Evolutionary conservation across 2,797 vertebrate species (phyloP), one percentile per base, ranked within the genome.

Genomic region (Phataginus tetradactyla): DNA sequence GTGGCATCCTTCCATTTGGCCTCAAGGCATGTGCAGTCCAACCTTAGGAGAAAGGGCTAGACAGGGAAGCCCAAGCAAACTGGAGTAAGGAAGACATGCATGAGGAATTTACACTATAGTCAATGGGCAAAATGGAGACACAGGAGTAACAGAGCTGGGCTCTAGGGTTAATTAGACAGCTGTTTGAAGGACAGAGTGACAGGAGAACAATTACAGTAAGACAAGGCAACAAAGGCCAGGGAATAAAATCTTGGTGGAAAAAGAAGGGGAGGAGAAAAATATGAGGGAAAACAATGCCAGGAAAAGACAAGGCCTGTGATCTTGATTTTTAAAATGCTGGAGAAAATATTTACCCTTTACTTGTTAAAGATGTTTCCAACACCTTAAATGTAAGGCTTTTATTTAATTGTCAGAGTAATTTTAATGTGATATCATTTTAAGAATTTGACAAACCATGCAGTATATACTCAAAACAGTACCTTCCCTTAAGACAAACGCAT

Each of bases 361-460:
- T 88, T 81, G 79, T 77, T 53, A 91, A 91, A 84, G 57, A n/a
- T 39, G 5, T 5, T 64, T 21, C 51, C 92, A 68, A 88, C 1
- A 39, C 32, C 59, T 87, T 68, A 85, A 72, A 61, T 64, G 55
- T 83, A 79, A 88, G 57, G 63, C 27, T 80, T 45, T 74, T 66
- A 34, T 37, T 94, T 80, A 59, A 72, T 5, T 21, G 25, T 34
- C 68, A 75, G 45, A 74, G 71, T 80, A 53, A 88, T 59, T 91
- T 90, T 86, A 75, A 68, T 15, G 66, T 42, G 49, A 90, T 23
- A 77, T 6, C 51, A 45, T 51, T 68, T 84, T 39, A 63, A 83
- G 85, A 72, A 34, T 20, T n/a, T 55, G 74, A 86, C 64, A 95
- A 89, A 88, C 71, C 74, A 91, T 71, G 32, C 45, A 89, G 39